These are phyloP conservation scores for Bellardia bayeri DNA, from an alignment of 2,888 invertebrate genomes.

Conservation along the genomic window DNA sequence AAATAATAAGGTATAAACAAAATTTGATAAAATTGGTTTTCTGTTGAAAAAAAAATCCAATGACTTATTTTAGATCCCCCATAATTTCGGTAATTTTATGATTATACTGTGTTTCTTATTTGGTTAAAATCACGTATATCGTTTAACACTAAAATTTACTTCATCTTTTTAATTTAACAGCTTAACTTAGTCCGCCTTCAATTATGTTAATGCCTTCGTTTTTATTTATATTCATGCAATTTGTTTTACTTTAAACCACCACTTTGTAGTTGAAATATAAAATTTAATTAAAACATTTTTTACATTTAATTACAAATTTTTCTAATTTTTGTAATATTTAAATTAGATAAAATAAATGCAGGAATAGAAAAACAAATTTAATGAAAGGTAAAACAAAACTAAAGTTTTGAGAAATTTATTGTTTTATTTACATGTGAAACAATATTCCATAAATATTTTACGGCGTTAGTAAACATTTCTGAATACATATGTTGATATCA, in stretches of 20 bases:
- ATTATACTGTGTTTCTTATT: neutral
- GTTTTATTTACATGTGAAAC: neutral
- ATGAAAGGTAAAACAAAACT: neutral
- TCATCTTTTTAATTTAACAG: neutral
- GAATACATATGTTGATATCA: no score
- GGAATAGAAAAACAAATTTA: neutral
- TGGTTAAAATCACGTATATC: neutral
- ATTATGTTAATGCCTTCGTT: no score
- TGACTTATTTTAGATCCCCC: no score
- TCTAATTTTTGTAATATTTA: neutral
- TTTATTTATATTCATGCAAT: neutral
- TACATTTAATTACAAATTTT: neutral
- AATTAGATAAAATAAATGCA: neutral
- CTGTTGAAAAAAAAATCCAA: no score
- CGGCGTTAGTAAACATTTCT: no score
- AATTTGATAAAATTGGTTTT: neutral
- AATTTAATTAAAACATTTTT: neutral
- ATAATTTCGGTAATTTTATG: neutral
- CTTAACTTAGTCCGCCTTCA: no score
- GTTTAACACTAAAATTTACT: neutral
- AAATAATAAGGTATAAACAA: neutral
- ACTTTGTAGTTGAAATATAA: neutral
- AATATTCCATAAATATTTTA: no score
- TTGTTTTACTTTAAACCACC: neutral
- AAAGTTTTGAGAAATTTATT: neutral